phyloP scores from a whole-genome alignment of 2,113 vertebrate genomes.

The Dendrocopos noguchii region DNA sequence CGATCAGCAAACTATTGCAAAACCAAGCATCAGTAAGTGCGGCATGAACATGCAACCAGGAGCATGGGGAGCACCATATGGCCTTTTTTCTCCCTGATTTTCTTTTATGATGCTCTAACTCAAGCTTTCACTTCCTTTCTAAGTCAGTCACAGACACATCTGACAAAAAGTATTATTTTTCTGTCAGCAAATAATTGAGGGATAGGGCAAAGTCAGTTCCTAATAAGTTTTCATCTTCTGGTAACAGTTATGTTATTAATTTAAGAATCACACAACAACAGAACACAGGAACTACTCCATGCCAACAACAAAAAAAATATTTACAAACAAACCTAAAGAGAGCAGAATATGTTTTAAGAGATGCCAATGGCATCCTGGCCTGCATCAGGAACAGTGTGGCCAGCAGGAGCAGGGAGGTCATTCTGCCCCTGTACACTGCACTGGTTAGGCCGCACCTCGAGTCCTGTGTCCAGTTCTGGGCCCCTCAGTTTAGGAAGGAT shows the following conservation, averaged over 20 bases:
- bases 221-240: background rate
- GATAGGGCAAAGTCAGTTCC: background rate
- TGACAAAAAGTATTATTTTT: background rate
- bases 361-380: no score
- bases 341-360: background rate
- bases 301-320: background rate
- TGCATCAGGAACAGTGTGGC: no score
- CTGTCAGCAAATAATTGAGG: background rate
- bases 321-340: background rate
- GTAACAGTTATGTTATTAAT: background rate
- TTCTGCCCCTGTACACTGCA: no score
- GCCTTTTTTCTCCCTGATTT: background rate
- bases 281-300: background rate
- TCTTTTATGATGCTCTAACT: background rate
- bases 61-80: background rate
- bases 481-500: no score
- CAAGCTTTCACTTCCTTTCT: background rate
- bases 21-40: background rate
- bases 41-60: background rate
- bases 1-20: background rate
- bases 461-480: no score
- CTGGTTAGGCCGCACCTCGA: no score
- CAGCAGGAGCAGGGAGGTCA: no score
- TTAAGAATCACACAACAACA: background rate
- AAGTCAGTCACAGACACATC: background rate